Conservation (phyloP, 2,888 invertebrate species). For the Platycnemis pennipes region DNA sequence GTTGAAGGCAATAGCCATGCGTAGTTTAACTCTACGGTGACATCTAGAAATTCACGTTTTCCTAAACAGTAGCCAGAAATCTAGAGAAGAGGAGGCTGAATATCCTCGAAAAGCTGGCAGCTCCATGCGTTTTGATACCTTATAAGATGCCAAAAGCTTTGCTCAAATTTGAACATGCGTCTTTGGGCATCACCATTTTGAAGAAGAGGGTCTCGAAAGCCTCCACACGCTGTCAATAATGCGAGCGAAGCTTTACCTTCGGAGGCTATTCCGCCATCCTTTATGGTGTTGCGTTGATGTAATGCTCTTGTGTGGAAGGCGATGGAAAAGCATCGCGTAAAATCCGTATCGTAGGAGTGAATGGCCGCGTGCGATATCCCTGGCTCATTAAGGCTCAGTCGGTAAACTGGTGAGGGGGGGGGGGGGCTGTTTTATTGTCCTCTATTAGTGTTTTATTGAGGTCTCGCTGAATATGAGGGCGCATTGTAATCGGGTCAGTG, state of each 20-base stretch:
- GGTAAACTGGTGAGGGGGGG: not conserved
- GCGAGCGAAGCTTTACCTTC: not conserved
- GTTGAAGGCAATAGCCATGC: no score
- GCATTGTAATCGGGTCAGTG: slow-evolving; percentile 24
- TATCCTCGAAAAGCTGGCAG: no score
- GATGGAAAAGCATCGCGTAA: slow-evolving; percentile 10
- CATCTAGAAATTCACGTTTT: no score
- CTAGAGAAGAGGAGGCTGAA: no score
- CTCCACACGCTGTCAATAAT: not conserved
- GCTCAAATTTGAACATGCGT: not conserved
- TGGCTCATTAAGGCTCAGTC: not conserved
- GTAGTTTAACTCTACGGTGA: no score
- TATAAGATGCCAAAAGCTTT: not conserved
- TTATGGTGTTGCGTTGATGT: not conserved
- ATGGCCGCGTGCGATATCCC: not conserved
- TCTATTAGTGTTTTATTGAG: slow-evolving; percentile 25
- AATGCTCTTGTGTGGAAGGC: not conserved
- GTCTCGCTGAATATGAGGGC: slow-evolving; percentile 1
- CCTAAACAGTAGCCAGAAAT: no score
- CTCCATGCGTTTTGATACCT: not conserved
- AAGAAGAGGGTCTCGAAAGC: not conserved
- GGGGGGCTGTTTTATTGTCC: not conserved
- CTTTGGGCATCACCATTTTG: not conserved
- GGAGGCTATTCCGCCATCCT: not conserved
- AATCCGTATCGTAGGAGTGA: not conserved